phyloP scores from a whole-genome alignment of 2,888 invertebrate genomes.

The Gonocerus acuteangulatus region DNA sequence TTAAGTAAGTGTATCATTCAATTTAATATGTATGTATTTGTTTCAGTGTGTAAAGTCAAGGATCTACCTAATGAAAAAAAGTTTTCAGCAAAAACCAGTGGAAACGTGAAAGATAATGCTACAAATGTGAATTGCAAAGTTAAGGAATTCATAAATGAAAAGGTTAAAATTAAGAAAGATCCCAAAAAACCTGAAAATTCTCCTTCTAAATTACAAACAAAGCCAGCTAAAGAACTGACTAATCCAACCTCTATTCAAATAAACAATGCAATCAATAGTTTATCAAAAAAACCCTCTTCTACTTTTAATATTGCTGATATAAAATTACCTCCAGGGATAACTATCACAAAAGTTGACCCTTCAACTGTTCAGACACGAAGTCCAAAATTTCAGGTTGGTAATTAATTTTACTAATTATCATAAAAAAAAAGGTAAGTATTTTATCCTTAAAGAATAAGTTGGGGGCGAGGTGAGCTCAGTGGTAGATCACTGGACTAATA shows the following conservation, averaged over 20 bases:
- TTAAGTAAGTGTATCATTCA: too few relatives aligned
- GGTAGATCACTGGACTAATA: too few relatives aligned
- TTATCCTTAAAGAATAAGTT: background rate
- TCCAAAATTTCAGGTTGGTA: constrained; percentile 29
- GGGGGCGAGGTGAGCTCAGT: too few relatives aligned
- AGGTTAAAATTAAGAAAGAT: constrained; percentile 16
- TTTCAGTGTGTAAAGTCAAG: constrained; percentile 25
- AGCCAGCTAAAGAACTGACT: constrained; percentile 35
- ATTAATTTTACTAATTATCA: background rate
- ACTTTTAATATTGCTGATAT: constrained; percentile 50
- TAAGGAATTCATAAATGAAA: constrained; percentile 5
- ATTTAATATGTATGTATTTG: too few relatives aligned
- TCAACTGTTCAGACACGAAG: constrained; percentile 43
- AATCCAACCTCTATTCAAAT: constrained; percentile 40
- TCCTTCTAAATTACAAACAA: constrained; percentile 6
- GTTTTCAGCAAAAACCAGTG: background rate
- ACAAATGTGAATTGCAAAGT: background rate
- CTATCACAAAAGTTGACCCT: constrained; percentile 47
- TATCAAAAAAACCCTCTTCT: constrained; percentile 35
- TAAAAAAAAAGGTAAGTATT: background rate
- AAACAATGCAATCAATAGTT: constrained; percentile 39
- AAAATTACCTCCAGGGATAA: constrained; percentile 70
- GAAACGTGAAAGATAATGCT: background rate
- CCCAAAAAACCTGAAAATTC: constrained; percentile 14
- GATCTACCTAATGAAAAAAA: constrained; percentile 18